Evolutionary conservation across 2,888 invertebrate species (phyloP).

Genomic region (Glyphotaelius pellucidus): DNA sequence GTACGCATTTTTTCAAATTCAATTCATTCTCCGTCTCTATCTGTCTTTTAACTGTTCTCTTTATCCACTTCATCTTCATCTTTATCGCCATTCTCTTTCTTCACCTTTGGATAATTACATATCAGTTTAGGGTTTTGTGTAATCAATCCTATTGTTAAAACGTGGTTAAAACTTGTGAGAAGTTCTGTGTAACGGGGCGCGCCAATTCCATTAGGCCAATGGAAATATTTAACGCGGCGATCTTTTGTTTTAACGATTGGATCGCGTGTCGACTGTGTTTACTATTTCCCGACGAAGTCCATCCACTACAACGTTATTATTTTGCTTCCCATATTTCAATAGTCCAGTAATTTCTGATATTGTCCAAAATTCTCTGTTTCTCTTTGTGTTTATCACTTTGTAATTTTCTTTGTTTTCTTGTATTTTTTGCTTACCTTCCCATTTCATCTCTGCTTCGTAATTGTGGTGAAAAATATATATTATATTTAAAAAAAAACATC

Average conservation of each 20-base stretch:
- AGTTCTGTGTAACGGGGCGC: neutral
- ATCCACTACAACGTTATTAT: neutral
- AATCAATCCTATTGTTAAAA: neutral
- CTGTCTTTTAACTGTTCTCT: neutral
- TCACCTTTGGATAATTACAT: neutral
- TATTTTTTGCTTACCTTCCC: neutral
- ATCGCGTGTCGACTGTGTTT: conserved; percentile 43
- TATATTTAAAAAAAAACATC: neutral
- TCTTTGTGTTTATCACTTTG: neutral
- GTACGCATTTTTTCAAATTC: too few species aligned
- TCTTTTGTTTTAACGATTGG: conserved; percentile 52
- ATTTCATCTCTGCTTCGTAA: neutral
- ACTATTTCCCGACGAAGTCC: neutral
- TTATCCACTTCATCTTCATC: neutral
- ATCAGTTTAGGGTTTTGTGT: neutral
- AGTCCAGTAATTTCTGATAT: neutral
- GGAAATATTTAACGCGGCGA: conserved; percentile 35
- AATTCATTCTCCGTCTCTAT: neutral
- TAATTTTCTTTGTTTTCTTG: neutral
- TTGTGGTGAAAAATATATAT: too few species aligned
- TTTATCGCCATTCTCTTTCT: neutral
- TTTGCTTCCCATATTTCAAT: neutral
- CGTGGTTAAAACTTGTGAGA: neutral
- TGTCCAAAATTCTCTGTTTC: neutral
- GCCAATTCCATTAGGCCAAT: conserved; percentile 49